phyloP scores from a whole-genome alignment of 2,113 vertebrate species.

The Anhinga rufa region DNA sequence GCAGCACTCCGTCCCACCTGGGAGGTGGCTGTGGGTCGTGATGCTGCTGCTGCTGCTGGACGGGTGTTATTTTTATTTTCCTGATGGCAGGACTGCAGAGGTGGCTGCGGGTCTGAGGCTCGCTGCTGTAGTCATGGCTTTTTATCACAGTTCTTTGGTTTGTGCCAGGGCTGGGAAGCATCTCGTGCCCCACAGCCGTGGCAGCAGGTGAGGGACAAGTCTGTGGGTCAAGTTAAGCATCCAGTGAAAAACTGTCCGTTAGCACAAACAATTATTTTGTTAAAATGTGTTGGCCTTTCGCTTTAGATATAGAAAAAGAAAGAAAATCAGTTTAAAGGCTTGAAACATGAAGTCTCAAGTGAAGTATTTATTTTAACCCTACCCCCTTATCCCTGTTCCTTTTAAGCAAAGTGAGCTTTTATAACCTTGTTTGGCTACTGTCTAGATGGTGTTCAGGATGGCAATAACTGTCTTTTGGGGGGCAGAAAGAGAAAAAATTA shows the following conservation, averaged over 20 bases:
- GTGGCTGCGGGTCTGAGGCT: neutral
- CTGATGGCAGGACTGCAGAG: neutral
- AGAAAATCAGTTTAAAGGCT: neutral
- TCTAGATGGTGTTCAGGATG: neutral
- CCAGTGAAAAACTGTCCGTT: neutral
- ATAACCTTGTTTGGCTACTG: constrained; percentile 8
- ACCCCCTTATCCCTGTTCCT: neutral
- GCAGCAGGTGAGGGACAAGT: neutral
- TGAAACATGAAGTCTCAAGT: neutral
- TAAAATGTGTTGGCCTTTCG: neutral
- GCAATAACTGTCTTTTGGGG: constrained; percentile 1
- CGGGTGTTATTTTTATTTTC: neutral
- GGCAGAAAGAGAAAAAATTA: neutral
- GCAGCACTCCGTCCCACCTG: rapidly evolving
- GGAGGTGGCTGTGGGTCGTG: neutral
- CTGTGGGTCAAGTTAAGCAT: neutral
- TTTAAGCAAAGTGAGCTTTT: neutral
- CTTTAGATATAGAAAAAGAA: neutral
- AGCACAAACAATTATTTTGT: neutral
- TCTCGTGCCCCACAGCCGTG: rapidly evolving
- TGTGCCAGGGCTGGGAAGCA: neutral
- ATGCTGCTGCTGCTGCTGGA: neutral
- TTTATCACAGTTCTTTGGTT: neutral
- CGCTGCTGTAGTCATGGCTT: neutral
- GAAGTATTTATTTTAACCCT: neutral